These are phyloP conservation scores for Xenopus tropicalis DNA, from an alignment of 2,113 vertebrate genomes.

Conservation along the genomic window UCB_Xtro_10.0 CM004447.2:90079501-90080000, in stretches of 20 bases:
- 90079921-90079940: too few species aligned
- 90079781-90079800: not conserved
- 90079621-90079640: constrained; percentile 77
- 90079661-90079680: constrained; percentile 72
- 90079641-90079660: constrained; percentile 71
- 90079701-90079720: constrained; percentile 41
- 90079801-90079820: too few species aligned
- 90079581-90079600: constrained; percentile 10
- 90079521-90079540: constrained; percentile 66
- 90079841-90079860: too few species aligned
- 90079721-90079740: not conserved
- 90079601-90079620: constrained; percentile 37
- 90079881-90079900: too few species aligned
- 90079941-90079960: too few species aligned
- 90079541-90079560: constrained; percentile 69
- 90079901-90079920: too few species aligned
- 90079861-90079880: too few species aligned
- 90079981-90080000: too few species aligned
- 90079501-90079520: constrained; percentile 83
- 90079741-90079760: too few species aligned
- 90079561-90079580: constrained; percentile 56
- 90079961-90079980: too few species aligned
- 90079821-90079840: too few species aligned
- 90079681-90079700: constrained; percentile 61
- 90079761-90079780: not conserved